Evolutionary conservation across 2,888 invertebrate genomes (phyloP), one percentile per base, ranked within the genome.

Genomic region (Lycia hirtaria): DNA sequence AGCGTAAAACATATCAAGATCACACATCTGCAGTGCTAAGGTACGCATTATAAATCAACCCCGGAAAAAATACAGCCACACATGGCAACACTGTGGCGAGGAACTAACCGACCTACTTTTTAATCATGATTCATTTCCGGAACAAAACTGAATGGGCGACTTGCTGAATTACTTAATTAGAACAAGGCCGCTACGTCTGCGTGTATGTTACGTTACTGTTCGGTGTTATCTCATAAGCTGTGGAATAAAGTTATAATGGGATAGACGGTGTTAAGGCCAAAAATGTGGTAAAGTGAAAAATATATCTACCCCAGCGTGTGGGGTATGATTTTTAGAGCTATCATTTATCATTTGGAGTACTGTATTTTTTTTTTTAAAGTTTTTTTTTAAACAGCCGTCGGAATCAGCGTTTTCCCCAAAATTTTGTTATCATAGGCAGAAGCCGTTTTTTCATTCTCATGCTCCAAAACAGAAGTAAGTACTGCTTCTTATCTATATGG

Each of bases 81-180:
- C 2, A 53, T 53, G 53, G n/a, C 38, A 38, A 45, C 19, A 2
- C 10, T 24, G 24, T 15, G 26, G 19, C 47, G 12, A 43, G 43
- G 49, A 43, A 45, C 14, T 19, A 44, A 33, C 17, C 50, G 50
- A 12, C 50, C 45, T 51, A 56, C 51, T 56, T 56, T 56, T 55
- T 15, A 40, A 52, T 45, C 37, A 38, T 45, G 56, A 51, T 45
- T 50, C 50, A 56, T 56, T 51, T 56, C 51, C 50, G 45, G 43
- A 32, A 56, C 26, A 24, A 15, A 28, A 32, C 35, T 45, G 50
- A 40, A 51, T 56, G 56, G 38, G 24, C 30, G 26, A 35, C 44
- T 49, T 44, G 56, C 50, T 44, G 56, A 50, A 50, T 50, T 45
- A 56, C 26, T 56, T 56, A 45, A 51, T 56, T 51, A 45, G 51